Base-by-base conservation (phyloP, 2,888 invertebrate genomes). In the Cheilosia scutellata region DNA sequence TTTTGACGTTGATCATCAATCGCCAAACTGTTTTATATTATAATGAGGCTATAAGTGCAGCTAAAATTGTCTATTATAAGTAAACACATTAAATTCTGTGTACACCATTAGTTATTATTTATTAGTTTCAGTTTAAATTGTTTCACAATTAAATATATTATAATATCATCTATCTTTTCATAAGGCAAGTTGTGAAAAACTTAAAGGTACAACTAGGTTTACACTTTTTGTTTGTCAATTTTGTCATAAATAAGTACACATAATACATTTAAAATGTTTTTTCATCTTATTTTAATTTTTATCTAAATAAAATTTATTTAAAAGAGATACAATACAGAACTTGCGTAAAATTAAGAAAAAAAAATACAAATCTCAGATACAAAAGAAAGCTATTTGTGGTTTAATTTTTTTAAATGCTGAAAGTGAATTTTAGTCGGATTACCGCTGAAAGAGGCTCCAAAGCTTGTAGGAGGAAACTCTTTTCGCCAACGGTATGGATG, bases 381-480 rank as follows among this genome's bases (percentile, higher is more conserved):
- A 86, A 80, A 86, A 82, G 76, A 86, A 86, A 86, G 86, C 86
- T 86, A 72, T 82, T 86, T 82, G 76, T 63, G 83, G 27, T 68
- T 62, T n/a, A 62, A 9, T 25, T 13, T 77, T 60, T 51, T 55
- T 65, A 76, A 76, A 76, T 76, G 75, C 65, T 58, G 60, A 49
- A 53, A 68, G n/a, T 47, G 25, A 37, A 42, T 70, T 80, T 40
- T 37, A 29, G 25, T 40, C 7, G 55, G 84, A 89, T 90, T 92
- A 94, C 93, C 94, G 94, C 88, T 94, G 93, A 90, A 94, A 94
- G 88, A 94, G 93, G 87, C 93, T 92, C 89, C 92, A 92, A 25
- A 92, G 89, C 80, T 92, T 92, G 66, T 92, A 92, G 93, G 91
- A 89, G 92, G 92, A 90, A 70, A 91, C 90, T 87, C 91, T 91